Evolutionary conservation across 2,113 vertebrate genomes (phyloP), one percentile per base, ranked within the genome.

Genomic region (Proterorhinus semilunaris): DNA sequence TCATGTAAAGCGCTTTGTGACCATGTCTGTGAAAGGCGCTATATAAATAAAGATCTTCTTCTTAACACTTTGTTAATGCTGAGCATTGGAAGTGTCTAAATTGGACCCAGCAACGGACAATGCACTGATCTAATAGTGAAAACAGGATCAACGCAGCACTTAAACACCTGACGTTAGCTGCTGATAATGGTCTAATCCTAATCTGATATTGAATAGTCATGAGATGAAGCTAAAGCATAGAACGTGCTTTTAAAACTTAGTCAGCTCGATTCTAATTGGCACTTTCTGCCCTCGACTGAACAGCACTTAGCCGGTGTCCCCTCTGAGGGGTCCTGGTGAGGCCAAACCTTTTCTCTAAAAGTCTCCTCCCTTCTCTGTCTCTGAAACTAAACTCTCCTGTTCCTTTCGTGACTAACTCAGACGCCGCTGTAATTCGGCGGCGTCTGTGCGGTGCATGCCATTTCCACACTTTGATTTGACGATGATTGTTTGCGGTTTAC

Each of bases 11-110:
- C 21, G 21, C 21, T 21, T 21, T 21, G 21, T 21, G 21, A 21
- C 21, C 21, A 21, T 21, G 21, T 21, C 21, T 21, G 21, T 21
- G 21, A 21, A 21, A 21, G 21, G 21, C 21, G 21, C 21, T 21
- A 21, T 21, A 21, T 21, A 1, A 21, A 21, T 21, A 21, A 21
- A 21, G 21, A 21, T 21, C 2, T 21, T 21, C 21, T 21, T 21
- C 21, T 82, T 80, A 88, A 91, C 90, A 92, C 91, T 91, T 86
- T 77, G 62, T 71, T 80, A 84, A 91, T 91, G 91, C 91, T 6
- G 71, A 91, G 91, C 90, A 86, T 92, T 87, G 13, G 1, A 84
- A 88, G 90, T 93, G 91, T 92, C 88, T 92, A 92, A 90, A 80
- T 72, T 51, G 65, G 75, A 86, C 75, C 76, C 47, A 66, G 78